These are phyloP conservation scores for Narcine bancroftii DNA, from an alignment of 2,113 vertebrate genomes.

Conservation along the genomic window DNA sequence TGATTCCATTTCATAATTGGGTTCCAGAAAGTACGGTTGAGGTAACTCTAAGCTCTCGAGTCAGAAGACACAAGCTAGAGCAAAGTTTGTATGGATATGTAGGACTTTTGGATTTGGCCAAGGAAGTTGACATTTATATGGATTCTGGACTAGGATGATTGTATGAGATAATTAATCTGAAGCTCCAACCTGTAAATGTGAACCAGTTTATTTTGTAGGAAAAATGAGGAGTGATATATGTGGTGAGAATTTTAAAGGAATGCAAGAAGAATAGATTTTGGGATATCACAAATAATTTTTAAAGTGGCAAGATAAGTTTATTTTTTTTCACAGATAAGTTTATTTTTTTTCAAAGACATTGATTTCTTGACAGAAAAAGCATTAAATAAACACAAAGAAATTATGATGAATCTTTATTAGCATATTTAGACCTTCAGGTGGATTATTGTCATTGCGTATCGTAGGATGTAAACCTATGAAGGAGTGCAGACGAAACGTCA, in stretches of 20 bases:
- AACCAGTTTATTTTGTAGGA: background rate
- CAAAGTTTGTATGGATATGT: too few relatives aligned
- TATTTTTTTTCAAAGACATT: too few relatives aligned
- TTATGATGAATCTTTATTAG: too few relatives aligned
- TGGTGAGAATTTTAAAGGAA: background rate
- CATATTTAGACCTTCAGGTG: too few relatives aligned
- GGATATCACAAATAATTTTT: background rate
- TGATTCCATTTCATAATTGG: background rate
- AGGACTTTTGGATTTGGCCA: background rate
- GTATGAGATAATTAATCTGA: background rate
- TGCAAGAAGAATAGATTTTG: background rate
- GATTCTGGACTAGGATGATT: background rate
- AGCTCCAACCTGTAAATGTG: background rate
- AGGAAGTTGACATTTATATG: background rate
- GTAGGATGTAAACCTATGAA: too few relatives aligned
- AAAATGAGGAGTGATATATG: background rate
- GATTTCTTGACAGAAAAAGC: too few relatives aligned
- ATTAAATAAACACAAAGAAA: too few relatives aligned
- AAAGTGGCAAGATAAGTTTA: background rate
- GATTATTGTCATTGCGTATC: too few relatives aligned
- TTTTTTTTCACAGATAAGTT: background rate
- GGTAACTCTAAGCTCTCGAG: background rate
- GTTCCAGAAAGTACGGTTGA: background rate
- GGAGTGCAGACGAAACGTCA: too few relatives aligned
- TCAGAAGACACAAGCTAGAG: background rate